Conservation (phyloP, 2,797 vertebrate species). For the Ctenopoma multispine region DNA sequence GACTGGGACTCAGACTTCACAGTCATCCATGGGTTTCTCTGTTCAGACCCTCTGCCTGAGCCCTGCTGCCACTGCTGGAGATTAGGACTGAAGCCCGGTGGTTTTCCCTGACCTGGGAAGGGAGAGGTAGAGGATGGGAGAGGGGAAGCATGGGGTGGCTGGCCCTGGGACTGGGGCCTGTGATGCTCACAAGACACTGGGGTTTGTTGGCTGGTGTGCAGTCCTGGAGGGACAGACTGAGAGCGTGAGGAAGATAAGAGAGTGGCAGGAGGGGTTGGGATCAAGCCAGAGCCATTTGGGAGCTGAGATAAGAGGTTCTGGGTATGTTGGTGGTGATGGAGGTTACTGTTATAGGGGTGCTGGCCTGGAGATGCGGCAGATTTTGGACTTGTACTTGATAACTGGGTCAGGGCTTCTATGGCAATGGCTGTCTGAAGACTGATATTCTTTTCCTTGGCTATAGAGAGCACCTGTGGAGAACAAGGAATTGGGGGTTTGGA, state of each 20-base stretch:
- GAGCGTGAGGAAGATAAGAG: slow-evolving; percentile 76
- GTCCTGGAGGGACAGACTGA: slow-evolving; percentile 83
- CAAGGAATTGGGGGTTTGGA: slow-evolving; percentile 88
- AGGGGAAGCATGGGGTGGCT: slow-evolving; percentile 74
- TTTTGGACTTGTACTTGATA: slow-evolving; percentile 90
- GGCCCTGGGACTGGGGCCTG: slow-evolving; percentile 83
- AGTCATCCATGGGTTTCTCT: slow-evolving; percentile 81
- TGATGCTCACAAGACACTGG: slow-evolving; percentile 81
- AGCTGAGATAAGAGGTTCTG: slow-evolving; percentile 65
- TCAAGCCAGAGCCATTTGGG: slow-evolving; percentile 68
- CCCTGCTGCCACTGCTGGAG: slow-evolving; percentile 76
- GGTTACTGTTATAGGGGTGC: slow-evolving; percentile 70
- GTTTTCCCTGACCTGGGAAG: slow-evolving; percentile 77
- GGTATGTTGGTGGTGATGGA: slow-evolving; percentile 71
- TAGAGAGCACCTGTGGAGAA: slow-evolving; percentile 93
- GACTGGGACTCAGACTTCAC: slow-evolving; percentile 78
- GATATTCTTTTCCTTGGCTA: slow-evolving; percentile 97
- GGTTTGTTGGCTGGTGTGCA: slow-evolving; percentile 74
- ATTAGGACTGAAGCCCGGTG: slow-evolving; percentile 72
- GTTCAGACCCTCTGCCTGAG: slow-evolving; percentile 69
- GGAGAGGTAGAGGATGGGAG: slow-evolving; percentile 83
- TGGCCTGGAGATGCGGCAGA: slow-evolving; percentile 67
- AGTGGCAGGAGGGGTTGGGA: slow-evolving; percentile 61
- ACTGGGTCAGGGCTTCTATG: slow-evolving; percentile 95
- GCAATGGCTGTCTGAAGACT: slow-evolving; percentile 98